These are phyloP conservation scores for Crotalus tigris DNA, from an alignment of 2,113 vertebrate genomes.

Conservation along the genomic window DNA sequence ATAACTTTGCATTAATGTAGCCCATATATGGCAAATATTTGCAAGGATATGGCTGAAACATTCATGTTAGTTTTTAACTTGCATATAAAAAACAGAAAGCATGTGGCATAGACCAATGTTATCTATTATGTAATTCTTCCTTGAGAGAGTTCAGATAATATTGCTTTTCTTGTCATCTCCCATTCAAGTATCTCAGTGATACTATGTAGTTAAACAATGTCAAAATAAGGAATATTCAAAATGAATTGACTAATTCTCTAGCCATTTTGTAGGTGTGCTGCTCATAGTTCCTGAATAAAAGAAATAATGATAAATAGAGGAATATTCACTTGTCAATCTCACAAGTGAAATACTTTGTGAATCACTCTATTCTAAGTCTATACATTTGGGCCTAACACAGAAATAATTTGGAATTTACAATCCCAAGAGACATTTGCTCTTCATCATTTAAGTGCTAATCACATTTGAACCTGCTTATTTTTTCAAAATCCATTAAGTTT, in stretches of 20 bases:
- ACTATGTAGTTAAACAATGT: neutral
- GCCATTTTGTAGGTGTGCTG: neutral
- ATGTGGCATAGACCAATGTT: neutral
- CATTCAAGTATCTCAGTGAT: neutral
- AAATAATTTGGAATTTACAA: neutral
- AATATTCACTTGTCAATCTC: neutral
- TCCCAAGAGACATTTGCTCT: neutral
- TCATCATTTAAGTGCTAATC: neutral
- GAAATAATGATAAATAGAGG: neutral
- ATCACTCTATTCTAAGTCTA: neutral
- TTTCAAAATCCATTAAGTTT: neutral
- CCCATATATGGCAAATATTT: neutral
- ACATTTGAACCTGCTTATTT: neutral
- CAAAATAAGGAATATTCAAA: neutral
- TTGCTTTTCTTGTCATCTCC: neutral
- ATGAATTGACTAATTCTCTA: neutral
- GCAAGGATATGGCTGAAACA: neutral
- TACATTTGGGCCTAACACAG: neutral
- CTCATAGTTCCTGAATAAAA: neutral
- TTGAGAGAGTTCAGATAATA: neutral
- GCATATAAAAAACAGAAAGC: neutral
- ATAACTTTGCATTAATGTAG: no score
- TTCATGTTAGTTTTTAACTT: neutral
- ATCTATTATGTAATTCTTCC: neutral
- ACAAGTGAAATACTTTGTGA: neutral